Evolutionary conservation across 1,140 invertebrate genomes (phyloP).

Genomic region (Caenorhabditis elegans): WBcel235 BX284606.5:10359501-10360000

Average conservation of each 20-base stretch:
- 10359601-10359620: neutral
- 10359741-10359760: conserved; percentile 2
- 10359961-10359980: neutral
- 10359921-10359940: conserved; percentile 30
- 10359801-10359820: conserved; percentile 29
- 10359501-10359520: conserved; percentile 22
- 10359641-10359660: conserved; percentile 33
- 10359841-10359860: conserved; percentile 37
- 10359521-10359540: conserved; percentile 22
- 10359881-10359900: conserved; percentile 24
- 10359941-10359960: conserved; percentile 20
- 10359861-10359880: conserved; percentile 42
- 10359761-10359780: neutral
- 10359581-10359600: conserved; percentile 21
- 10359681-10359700: conserved; percentile 38
- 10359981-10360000: neutral
- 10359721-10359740: neutral
- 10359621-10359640: neutral
- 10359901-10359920: conserved; percentile 30
- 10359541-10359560: conserved; percentile 39
- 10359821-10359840: conserved; percentile 41
- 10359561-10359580: conserved; percentile 33
- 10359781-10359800: neutral
- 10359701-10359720: conserved; percentile 42
- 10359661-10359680: conserved; percentile 29